phyloP scores from a whole-genome alignment of 2,888 invertebrate species.

The Orchestes rusci region DNA sequence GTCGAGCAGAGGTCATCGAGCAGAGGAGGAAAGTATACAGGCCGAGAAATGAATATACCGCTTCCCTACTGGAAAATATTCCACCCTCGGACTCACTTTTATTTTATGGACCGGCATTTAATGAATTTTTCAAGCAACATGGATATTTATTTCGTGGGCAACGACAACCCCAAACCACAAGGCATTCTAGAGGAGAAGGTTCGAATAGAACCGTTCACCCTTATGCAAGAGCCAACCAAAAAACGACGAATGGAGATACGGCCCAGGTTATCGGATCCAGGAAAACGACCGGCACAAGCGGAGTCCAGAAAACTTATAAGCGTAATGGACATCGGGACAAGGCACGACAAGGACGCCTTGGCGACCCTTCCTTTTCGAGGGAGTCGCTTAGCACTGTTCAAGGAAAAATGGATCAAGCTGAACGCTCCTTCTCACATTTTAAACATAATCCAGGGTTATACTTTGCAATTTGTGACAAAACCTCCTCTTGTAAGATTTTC shows the following conservation, averaged over 20 bases:
- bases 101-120: not conserved
- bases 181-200: not conserved
- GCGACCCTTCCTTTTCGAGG: not conserved
- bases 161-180: not conserved
- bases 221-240: not conserved
- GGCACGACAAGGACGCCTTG: not conserved
- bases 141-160: not conserved
- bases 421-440: not conserved
- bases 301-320: not conserved
- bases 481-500: slow-evolving; percentile 4
- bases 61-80: slow-evolving; percentile 1
- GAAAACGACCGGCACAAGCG: not conserved
- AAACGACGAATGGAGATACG: not conserved
- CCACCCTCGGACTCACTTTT: slow-evolving; percentile 2
- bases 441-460: not conserved
- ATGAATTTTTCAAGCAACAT: slow-evolving; percentile 2
- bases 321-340: not conserved
- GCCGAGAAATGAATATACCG: no score
- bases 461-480: slow-evolving; percentile 5
- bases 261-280: not conserved
- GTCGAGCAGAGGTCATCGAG: no score
- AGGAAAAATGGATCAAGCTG: not conserved
- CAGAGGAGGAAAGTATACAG: no score
- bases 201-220: not conserved
- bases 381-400: not conserved